Evolutionary conservation across 2,113 vertebrate genomes (phyloP), one percentile per base, ranked within the genome.

Genomic region (Ramphastos sulfuratus): DNA sequence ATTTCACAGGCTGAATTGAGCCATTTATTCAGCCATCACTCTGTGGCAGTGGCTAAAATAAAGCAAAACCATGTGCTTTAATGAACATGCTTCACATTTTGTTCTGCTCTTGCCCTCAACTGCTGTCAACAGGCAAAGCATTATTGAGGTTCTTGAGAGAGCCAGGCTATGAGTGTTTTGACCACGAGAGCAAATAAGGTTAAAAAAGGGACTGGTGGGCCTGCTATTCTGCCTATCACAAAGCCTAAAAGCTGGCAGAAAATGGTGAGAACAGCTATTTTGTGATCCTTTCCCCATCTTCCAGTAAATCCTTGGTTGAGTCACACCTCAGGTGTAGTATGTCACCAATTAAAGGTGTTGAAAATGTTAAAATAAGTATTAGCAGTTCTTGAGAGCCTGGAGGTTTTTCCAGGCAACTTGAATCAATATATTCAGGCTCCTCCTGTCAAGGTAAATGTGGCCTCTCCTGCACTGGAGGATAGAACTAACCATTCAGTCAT

Each of bases 11-110:
- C 27, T 6, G 6, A 70, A 61, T 1, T 28, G 37, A 80, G 8
- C 9, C 2, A 0, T 4, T 3, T 50, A 31, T 58, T 83, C 63
- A 71, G 19, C 25, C 27, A 23, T 15, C 0, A 0, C 4, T 74
- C 19, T 80, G 24, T 42, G 20, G 63, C 27, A 28, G 25, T 28
- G 27, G 27, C 27, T 55, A 55, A 27, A 27, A 15, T 28, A 28
- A 55, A 55, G 27, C 27, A 28, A 55, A 55, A 11, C 25, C 56
- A 80, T 66, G n/a, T 66, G n/a, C 69, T 77, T 77, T 71, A 27
- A 86, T 77, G 56, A 70, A 85, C 5, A 9, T 8, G 27, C 27
- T 83, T 88, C 39, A 9, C 61, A 19, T 66, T 80, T 95, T 85
- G n/a, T 59, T 88, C 86, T 70, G 76, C 39, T 85, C 35, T 27